phyloP scores from a whole-genome alignment of 2,888 invertebrate genomes.

The Tholera decimalis region DNA sequence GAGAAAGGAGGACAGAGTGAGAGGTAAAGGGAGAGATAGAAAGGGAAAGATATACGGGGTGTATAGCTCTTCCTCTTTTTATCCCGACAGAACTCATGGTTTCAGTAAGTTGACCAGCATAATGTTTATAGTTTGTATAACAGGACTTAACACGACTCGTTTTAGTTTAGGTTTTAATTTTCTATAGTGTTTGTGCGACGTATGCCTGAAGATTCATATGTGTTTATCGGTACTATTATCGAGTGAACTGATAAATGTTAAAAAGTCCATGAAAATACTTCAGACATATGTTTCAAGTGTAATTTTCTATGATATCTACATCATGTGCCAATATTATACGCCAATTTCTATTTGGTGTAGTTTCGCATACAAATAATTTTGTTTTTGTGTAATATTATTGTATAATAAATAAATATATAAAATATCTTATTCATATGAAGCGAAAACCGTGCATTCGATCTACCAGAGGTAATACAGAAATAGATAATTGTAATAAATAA shows the following conservation, averaged over 20 bases:
- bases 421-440: slow-evolving; percentile 59
- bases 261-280: neutral
- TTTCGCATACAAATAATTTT: slow-evolving; percentile 40
- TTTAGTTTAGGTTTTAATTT: slow-evolving; percentile 11
- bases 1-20: too few relatives aligned
- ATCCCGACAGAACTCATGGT: too few relatives aligned
- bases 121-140: neutral
- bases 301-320: slow-evolving; percentile 35
- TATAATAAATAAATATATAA: slow-evolving; percentile 56
- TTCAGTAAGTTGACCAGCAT: too few relatives aligned
- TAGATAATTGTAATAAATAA: slow-evolving; percentile 41
- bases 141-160: slow-evolving; percentile 39
- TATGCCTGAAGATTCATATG: slow-evolving; percentile 9
- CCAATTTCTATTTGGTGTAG: slow-evolving; percentile 60
- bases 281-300: slow-evolving; percentile 20
- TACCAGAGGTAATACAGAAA: slow-evolving; percentile 58
- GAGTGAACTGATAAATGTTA: neutral
- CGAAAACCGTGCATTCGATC: slow-evolving; percentile 75
- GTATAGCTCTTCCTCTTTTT: too few relatives aligned
- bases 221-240: neutral
- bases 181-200: neutral
- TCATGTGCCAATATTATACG: slow-evolving; percentile 57
- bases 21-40: too few relatives aligned
- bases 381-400: slow-evolving; percentile 46
- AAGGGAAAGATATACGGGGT: too few relatives aligned